Base-by-base conservation (phyloP, 2,888 invertebrate species). In the Eumacrocentrus americanus region DNA sequence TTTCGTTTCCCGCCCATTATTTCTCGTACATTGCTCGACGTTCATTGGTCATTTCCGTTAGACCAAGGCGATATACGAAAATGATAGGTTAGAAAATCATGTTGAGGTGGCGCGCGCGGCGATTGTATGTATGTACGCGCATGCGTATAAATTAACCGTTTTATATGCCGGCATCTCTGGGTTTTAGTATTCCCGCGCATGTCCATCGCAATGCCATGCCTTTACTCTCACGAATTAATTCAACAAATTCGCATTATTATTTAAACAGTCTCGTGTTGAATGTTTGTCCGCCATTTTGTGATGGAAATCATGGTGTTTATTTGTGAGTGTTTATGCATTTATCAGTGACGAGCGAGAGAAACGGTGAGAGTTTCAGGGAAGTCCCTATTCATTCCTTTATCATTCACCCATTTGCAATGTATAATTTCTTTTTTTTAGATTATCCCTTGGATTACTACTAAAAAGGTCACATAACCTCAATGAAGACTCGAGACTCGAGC, bases 141-240 rank as follows among this genome's bases (percentile, higher is more conserved):
- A 48, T 48, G 29, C 47, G 29, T 9, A 9, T 16, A 29, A 16
- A 48, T 29, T 40, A 34, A 54, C 54, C 54, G 54, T 54, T 54
- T 40, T 20, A 16, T n/a, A 29, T 20, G 35, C 54, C 54, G 54
- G 54, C 34, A 44, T 29, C 18, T n/a, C n/a, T n/a, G n/a, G 29
- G 11, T 23, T 12, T 44, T 18, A 34, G 54, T 44, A 34, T 54
- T 54, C 54, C 54, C 54, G 54, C 54, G 54, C 54, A 54, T 54
- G 54, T 54, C 54, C 16, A n/a, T 18, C 18, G 44, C 29, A 44
- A 34, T 44, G 34, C 54, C 54, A 54, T 54, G 54, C 54, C 29
- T 34, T 14, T 40, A 2, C 46, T 46, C 25, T 29, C 12, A 9
- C 12, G n/a, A 34, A 44, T 12, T 42, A 25, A 34, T 54, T 54